Base-by-base conservation (phyloP, 2,113 vertebrate species). In the Alethe diademata region DNA sequence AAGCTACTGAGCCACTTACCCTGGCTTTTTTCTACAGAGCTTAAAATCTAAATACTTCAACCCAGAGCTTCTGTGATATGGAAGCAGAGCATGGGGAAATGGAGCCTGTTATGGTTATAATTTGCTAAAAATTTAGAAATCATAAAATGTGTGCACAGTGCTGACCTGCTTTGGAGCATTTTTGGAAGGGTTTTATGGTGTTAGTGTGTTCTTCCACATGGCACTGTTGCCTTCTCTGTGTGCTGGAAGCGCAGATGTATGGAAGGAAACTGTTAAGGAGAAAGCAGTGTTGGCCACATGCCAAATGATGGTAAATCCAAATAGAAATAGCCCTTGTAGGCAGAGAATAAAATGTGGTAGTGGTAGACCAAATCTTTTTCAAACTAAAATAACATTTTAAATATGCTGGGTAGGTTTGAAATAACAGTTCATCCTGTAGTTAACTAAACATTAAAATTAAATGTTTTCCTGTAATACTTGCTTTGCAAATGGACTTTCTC, bases 341-440 rank as follows among this genome's bases (percentile, higher is more conserved):
- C n/a, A 80, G 38, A 65, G 71, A 83, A 66, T 88, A 24, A 92
- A 90, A 76, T 80, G 29, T 82, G n/a, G 36, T 66, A 60, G 43
- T 67, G 76, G 78, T 51, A 80, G 72, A 78, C 42, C 29, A 84
- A 80, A 58, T 80, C 76, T 86, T 93, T 90, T 76, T 83, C 67
- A 62, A 88, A 67, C 74, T 57, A 42, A 93, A 93, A 79, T 76
- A 79, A 47, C 75, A 89, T 71, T 73, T 57, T 56, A 31, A 90
- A 80, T 95, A 66, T 69, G 42, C 29, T 56, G n/a, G 12, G 25
- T 95, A 80, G 54, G 24, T 79, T 95, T 94, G 53, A 80, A 90
- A 79, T 90, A 93, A 40, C 36, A 56, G 43, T 80, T 91, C 45
- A 31, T 73, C 26, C 43, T 78, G 3, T n/a, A 84, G 79, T 73